phyloP scores from a whole-genome alignment of 2,888 invertebrate species.

The Leucophora obtusa region DNA sequence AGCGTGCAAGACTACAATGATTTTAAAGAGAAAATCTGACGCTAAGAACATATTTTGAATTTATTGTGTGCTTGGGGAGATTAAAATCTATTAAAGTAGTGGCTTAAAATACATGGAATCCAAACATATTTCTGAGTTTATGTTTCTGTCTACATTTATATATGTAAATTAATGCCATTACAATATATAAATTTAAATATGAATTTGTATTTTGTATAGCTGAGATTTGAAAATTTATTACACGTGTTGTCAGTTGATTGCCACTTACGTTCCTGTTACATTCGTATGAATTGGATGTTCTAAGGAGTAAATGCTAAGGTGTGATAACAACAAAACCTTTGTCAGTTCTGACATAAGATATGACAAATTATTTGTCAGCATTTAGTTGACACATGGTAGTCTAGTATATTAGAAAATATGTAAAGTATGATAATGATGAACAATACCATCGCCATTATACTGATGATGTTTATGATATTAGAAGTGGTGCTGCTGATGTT shows the following conservation, averaged over 20 bases:
- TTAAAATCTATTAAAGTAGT: too few species aligned
- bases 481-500: slow-evolving; percentile 11
- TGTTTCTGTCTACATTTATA: too few species aligned
- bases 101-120: too few species aligned
- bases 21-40: too few species aligned
- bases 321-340: slow-evolving; percentile 59
- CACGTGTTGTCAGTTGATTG: slow-evolving; percentile 21
- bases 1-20: too few species aligned
- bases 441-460: not conserved
- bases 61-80: too few species aligned
- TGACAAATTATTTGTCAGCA: slow-evolving; percentile 63
- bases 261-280: slow-evolving; percentile 14
- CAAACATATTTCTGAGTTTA: too few species aligned
- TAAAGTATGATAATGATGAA: slow-evolving; percentile 2
- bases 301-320: slow-evolving; percentile 55
- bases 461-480: slow-evolving; percentile 19
- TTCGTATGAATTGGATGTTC: slow-evolving; percentile 45
- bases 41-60: too few species aligned
- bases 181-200: not conserved
- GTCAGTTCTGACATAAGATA: slow-evolving; percentile 57
- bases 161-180: too few species aligned
- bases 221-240: slow-evolving; percentile 20
- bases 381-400: slow-evolving; percentile 53
- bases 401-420: not conserved
- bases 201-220: slow-evolving; percentile 6